A percentile compares a stretch with the other conserved stretches of the same genome.
phyloP scores from a whole-genome alignment of 2,888 invertebrate genomes.

The Microctonus brassicae region DNA sequence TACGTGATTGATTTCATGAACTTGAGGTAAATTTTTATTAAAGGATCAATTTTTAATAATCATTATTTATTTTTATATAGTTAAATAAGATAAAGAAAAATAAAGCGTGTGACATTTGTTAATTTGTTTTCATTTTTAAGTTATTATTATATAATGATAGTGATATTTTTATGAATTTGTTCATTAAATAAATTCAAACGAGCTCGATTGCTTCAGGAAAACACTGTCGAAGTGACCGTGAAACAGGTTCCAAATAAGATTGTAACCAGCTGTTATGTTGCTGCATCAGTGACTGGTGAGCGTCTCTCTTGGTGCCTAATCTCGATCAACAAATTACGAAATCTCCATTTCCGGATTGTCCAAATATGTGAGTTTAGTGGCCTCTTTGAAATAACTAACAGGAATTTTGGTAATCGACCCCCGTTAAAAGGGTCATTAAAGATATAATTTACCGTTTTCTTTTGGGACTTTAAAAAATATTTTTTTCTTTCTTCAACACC shows the following conservation, averaged over 20 bases:
- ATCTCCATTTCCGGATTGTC: slow-evolving; percentile 38
- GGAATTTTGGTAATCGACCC: slow-evolving; percentile 28
- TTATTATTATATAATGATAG: no score
- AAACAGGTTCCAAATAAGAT: slow-evolving; percentile 9
- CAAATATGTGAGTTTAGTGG: background rate
- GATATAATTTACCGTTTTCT: slow-evolving; percentile 32
- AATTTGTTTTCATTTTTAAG: background rate
- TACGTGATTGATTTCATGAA: slow-evolving; percentile 30
- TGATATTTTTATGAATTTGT: slow-evolving; percentile 25
- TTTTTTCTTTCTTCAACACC: slow-evolving; percentile 6
- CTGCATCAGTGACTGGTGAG: background rate
- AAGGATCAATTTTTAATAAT: background rate
- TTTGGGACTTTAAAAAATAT: background rate
- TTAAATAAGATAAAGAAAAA: no score
- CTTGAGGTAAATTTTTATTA: slow-evolving; percentile 15
- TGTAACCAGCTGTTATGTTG: slow-evolving; percentile 1
- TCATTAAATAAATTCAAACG: slow-evolving; percentile 4
- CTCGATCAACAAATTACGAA: slow-evolving; percentile 35
- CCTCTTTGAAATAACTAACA: slow-evolving; percentile 17
- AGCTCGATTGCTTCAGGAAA: background rate
- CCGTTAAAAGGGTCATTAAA: slow-evolving; percentile 21
- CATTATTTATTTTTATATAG: background rate
- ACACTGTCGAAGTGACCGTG: slow-evolving; percentile 3
- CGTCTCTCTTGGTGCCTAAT: slow-evolving; percentile 31
- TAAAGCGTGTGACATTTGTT: background rate